phyloP scores from a whole-genome alignment of 1,140 invertebrate genomes.

The Ganaspis sp. region DNA sequence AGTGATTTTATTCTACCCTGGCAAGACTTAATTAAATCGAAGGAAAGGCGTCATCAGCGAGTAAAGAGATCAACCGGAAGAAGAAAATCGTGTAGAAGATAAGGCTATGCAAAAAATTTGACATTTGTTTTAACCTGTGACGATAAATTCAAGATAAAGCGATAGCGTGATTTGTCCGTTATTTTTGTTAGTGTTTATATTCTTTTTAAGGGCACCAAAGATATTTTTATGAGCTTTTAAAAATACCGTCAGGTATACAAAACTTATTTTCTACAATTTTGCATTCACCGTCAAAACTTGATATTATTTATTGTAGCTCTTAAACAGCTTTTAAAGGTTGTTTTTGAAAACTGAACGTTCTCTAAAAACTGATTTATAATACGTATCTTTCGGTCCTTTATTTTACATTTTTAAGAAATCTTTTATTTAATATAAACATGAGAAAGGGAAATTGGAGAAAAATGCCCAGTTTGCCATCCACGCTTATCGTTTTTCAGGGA shows the following conservation, averaged over 20 bases:
- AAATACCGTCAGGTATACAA: neutral
- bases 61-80: conserved; percentile 71
- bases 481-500: conserved; percentile 11
- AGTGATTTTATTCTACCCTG: conserved; percentile 78
- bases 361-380: too few species aligned
- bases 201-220: conserved; percentile 16
- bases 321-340: too few species aligned
- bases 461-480: neutral
- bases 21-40: conserved; percentile 70
- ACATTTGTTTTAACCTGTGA: neutral
- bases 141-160: conserved; percentile 7
- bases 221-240: conserved; percentile 26
- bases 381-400: neutral
- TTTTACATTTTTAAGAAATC: neutral
- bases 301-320: too few species aligned
- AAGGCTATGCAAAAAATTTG: conserved; percentile 79
- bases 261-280: neutral
- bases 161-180: conserved; percentile 8
- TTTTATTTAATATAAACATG: neutral
- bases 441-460: neutral
- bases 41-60: conserved; percentile 59
- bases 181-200: neutral
- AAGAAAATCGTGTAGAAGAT: conserved; percentile 74
- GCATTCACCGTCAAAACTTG: neutral
- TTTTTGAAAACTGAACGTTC: too few species aligned